phyloP scores from a whole-genome alignment of 2,888 invertebrate species.

The Tachina fera region DNA sequence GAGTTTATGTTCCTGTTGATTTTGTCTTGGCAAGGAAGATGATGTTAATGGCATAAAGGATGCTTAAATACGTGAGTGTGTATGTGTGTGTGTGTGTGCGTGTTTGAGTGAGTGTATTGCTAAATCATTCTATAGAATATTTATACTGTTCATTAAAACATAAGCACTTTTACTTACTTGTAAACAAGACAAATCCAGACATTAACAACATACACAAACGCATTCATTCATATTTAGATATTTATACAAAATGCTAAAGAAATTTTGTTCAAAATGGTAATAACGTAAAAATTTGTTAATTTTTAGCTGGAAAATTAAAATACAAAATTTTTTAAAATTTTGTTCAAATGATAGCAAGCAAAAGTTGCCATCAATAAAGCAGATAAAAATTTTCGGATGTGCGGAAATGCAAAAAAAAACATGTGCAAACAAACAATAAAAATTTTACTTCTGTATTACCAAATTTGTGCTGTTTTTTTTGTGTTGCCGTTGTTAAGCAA shows the following conservation, averaged over 20 bases:
- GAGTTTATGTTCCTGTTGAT: constrained; percentile 71
- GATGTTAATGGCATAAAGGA: constrained; percentile 70
- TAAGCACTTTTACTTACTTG: constrained; percentile 45
- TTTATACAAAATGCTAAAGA: background rate
- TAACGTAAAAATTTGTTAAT: too few species aligned
- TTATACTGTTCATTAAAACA: constrained; percentile 29
- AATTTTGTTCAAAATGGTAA: background rate
- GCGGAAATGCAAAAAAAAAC: too few species aligned
- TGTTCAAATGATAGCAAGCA: too few species aligned
- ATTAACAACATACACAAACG: background rate
- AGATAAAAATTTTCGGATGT: too few species aligned
- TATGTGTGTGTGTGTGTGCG: constrained; percentile 20
- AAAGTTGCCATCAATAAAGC: too few species aligned
- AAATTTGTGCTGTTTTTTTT: too few species aligned
- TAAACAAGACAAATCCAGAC: background rate
- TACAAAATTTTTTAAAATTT: too few species aligned
- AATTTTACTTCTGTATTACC: too few species aligned
- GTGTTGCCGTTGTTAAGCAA: too few species aligned
- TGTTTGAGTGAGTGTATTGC: constrained; percentile 2
- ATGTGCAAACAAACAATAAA: too few species aligned
- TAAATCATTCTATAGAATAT: constrained; percentile 38
- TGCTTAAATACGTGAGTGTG: constrained; percentile 43
- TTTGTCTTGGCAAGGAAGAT: constrained; percentile 58
- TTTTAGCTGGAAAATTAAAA: too few species aligned
- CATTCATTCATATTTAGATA: background rate